Base-by-base conservation (phyloP, 1,140 invertebrate species). In the Heliothis virescens region DNA sequence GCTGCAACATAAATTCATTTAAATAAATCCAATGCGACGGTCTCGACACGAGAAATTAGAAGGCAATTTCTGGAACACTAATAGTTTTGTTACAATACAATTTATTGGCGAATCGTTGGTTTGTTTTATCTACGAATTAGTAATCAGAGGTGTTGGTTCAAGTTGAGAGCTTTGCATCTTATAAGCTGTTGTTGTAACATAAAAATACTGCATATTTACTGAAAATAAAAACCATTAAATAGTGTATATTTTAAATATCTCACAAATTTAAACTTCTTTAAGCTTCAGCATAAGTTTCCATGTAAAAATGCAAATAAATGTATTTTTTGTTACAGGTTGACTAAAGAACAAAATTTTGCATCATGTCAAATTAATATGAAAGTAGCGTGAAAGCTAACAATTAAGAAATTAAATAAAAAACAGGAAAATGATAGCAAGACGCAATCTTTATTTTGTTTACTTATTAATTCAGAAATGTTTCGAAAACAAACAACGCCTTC, bases 1-100 rank as follows among this genome's bases (percentile, higher is more conserved):
- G 62, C 50, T 67, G 62, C 52, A 34, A 13, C 16, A 74, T 73
- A 73, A 75, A 80, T 75, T 80, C 52, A 67, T 80, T 65, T 74
- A 67, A 67, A 80, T 80, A 74, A 65, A 76, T 74, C 55, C 72
- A 29, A 62, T 21, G 74, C 59, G 59, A 76, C 60, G 60, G 26
- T 50, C 57, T 48, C 57, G 57, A 26, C 55, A 69, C 72, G 34
- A 60, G 60, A 76, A 76, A 76, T 63, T 76, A 76, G 59, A 65
- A 76, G 74, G 16, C 74, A 65, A 65, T 63, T 63, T 76, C 59
- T 76, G 26, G 18, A 76, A 76, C 74, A 52, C 59, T 52, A 63
- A 76, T 65, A 76, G 59, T 76, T 76, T 76, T 76, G 21, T 76
- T 62, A 52, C 34, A 65, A 53, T 65, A 63, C 29, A 63, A 76